A percentile compares a stretch with the other conserved stretches of the same genome.
These are phyloP conservation scores for Pemphredon lugubris DNA, from an alignment of 2,888 invertebrate genomes.

Conservation along the genomic window DNA sequence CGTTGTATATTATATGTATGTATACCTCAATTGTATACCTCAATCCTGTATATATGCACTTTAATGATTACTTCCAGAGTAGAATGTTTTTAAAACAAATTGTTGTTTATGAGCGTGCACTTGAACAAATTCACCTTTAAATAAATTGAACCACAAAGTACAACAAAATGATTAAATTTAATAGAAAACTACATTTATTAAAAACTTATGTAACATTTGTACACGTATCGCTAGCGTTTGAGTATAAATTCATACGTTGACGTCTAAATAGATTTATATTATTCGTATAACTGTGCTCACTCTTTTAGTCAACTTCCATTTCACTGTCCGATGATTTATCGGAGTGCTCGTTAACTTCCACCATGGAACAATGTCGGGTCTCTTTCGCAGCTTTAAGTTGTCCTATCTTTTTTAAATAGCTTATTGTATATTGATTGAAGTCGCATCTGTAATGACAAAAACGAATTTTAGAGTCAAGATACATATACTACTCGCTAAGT, in stretches of 20 bases:
- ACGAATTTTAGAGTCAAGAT: slow-evolving; percentile 6
- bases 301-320: slow-evolving; percentile 23
- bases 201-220: neutral
- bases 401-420: slow-evolving; percentile 85
- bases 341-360: no score
- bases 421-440: slow-evolving; percentile 92
- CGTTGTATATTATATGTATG: neutral
- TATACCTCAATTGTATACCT: no score
- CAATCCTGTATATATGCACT: neutral
- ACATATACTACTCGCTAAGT: neutral
- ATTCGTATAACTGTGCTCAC: neutral
- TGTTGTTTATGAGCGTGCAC: no score
- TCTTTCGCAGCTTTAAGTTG: slow-evolving; percentile 58
- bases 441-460: slow-evolving; percentile 86
- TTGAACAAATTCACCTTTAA: no score
- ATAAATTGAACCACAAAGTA: no score
- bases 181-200: neutral
- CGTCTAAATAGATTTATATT: neutral
- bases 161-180: no score
- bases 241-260: no score
- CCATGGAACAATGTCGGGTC: neutral
- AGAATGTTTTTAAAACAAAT: no score
- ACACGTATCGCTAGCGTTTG: neutral
- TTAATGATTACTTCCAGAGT: no score
- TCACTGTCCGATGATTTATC: slow-evolving; percentile 18